Percentiles rank a stretch among this genome's conserved stretches.
Conservation (phyloP, 2,113 vertebrate species). For the Sebastes schlegelii region DNA sequence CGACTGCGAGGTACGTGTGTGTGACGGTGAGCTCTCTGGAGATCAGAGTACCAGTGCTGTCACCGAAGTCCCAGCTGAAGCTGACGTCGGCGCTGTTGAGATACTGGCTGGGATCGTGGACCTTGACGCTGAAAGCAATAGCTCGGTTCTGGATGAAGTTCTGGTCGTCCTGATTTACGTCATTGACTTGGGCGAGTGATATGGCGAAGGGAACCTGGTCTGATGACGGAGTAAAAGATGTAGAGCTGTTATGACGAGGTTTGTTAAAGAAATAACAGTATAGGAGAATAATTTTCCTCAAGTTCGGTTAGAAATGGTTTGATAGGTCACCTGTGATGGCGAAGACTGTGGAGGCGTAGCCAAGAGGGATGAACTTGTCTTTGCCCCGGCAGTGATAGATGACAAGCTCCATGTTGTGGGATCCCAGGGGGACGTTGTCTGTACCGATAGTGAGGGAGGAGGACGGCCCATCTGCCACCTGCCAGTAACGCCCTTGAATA, state of each 20-base stretch:
- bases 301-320: background rate
- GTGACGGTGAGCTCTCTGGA: conserved; percentile 87
- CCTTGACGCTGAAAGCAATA: conserved; percentile 87
- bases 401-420: conserved; percentile 92
- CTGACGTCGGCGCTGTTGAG: conserved; percentile 88
- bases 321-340: conserved; percentile 87
- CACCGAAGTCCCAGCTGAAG: conserved; percentile 96
- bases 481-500: conserved; percentile 90
- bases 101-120: conserved; percentile 95
- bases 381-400: conserved; percentile 90
- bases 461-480: conserved; percentile 90
- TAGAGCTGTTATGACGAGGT: background rate
- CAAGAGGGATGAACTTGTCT: conserved; percentile 90
- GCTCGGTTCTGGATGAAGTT: conserved; percentile 92
- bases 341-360: conserved; percentile 87
- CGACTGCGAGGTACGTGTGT: conserved; percentile 88
- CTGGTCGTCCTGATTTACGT: conserved; percentile 78
- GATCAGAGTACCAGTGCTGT: conserved; percentile 91
- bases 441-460: conserved; percentile 89
- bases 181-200: conserved; percentile 87
- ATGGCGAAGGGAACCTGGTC: conserved; percentile 93
- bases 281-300: background rate
- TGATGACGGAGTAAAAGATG: conserved; percentile 58
- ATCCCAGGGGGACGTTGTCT: conserved; percentile 85
- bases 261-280: background rate